Evolutionary conservation across 2,888 invertebrate species (phyloP), one percentile per base, ranked within the genome.

Genomic region (Heliconius charithonia): DNA sequence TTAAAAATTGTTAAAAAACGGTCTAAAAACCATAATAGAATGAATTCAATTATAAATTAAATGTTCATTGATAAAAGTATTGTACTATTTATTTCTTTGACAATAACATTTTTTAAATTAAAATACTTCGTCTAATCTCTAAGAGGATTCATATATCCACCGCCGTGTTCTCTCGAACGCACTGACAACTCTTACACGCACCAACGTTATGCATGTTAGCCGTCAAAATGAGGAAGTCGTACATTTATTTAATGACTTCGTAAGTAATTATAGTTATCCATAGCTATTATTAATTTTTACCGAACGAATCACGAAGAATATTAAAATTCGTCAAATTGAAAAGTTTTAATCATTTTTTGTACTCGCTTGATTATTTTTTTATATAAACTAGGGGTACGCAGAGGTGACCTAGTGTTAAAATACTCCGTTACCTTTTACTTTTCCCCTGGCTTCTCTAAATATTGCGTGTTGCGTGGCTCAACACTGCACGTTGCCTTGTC

Each of bases 171-270:
- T 76, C 69, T 78, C 81, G 80, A 75, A 65, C 77, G 37, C 71
- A 78, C 81, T 79, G 82, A 80, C 81, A 80, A 77, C 75, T 79
- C 80, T 77, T 75, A 75, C 73, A 66, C 59, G 62, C 75, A 75
- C 79, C 76, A 63, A 78, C 77, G 76, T 82, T 80, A 79, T 82
- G 75, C 77, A 80, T 81, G 81, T 82, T 75, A 80, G 65, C 78
- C 79, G 77, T 81, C 77, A 79, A 78, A 79, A 80, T 79, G 82
- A 76, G 79, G 81, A 82, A 81, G 81, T 81, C 73, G 70, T 79
- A 79, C 81, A 80, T 81, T 81, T 62, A 81, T 81, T 80, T 81
- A 81, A 81, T 81, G 77, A 79, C 75, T 72, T 72, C 65, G 69
- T 79, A 79, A 80, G 78, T 80, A 80, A 79, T 80, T 80, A 77